These are phyloP conservation scores for Chrysomallon squamiferum DNA, from an alignment of 1,140 invertebrate species.

Conservation along the genomic window DNA sequence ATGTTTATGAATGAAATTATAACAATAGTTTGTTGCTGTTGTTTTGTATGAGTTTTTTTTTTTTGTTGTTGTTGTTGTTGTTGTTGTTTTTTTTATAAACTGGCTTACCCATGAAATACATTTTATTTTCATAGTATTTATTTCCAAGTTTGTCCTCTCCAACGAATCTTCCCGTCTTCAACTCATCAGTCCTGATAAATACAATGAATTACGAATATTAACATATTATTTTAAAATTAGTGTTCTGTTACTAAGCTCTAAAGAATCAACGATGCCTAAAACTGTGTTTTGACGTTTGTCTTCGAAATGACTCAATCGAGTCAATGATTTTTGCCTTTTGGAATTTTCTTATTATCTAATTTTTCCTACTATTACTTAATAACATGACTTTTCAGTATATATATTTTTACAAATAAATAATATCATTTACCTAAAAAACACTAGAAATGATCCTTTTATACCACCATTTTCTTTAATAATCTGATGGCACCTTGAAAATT, in stretches of 20 bases:
- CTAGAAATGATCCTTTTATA: conserved; percentile 72
- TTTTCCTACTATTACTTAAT: not conserved
- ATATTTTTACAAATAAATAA: no score
- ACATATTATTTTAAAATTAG: not conserved
- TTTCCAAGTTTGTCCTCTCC: conserved; percentile 97
- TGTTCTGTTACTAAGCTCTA: no score
- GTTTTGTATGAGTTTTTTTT: no score
- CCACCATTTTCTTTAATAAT: conserved; percentile 82
- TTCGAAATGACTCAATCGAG: no score
- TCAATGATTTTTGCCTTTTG: no score
- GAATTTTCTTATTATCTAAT: not conserved
- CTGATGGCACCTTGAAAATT: conserved; percentile 71
- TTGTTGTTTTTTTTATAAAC: no score
- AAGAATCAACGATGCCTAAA: no score
- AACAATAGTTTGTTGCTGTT: no score
- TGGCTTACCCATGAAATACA: conserved; percentile 80
- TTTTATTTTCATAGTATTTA: conserved; percentile 93
- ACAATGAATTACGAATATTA: conserved; percentile 2
- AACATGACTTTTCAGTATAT: no score
- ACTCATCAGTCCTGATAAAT: conserved; percentile 75
- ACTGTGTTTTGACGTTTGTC: no score
- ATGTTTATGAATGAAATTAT: no score
- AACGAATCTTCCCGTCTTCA: conserved; percentile 85
- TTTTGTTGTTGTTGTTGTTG: no score
- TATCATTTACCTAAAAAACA: conserved; percentile 75